phyloP scores from a whole-genome alignment of 2,113 vertebrate species.

The Carollia perspicillata region DNA sequence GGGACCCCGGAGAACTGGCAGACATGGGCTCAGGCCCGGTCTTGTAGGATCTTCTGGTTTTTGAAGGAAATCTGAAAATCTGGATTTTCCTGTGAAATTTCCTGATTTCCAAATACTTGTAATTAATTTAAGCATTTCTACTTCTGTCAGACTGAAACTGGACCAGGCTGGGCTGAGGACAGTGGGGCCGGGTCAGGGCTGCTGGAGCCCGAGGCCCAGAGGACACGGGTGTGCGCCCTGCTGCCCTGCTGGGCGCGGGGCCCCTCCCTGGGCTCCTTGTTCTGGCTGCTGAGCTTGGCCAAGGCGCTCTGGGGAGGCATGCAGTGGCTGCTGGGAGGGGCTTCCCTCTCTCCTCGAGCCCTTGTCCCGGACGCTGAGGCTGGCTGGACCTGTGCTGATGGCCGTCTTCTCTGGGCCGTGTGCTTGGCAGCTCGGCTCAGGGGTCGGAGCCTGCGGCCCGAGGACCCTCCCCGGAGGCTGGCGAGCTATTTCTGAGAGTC shows the following conservation, averaged over 20 bases:
- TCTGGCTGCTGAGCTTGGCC: too few relatives aligned
- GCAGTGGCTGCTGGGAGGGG: too few relatives aligned
- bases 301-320: too few relatives aligned
- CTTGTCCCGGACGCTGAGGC: too few relatives aligned
- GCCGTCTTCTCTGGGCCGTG: background rate
- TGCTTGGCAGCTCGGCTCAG: background rate
- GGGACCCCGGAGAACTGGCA: background rate
- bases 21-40: background rate
- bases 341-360: too few relatives aligned
- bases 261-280: too few relatives aligned
- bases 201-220: rapidly evolving
- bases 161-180: background rate
- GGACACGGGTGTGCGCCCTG: background rate
- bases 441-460: background rate
- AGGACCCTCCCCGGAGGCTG: background rate
- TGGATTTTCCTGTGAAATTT: background rate
- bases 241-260: too few relatives aligned
- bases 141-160: too few relatives aligned
- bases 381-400: rapidly evolving
- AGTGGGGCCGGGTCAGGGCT: background rate
- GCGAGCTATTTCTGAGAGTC: background rate
- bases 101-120: background rate
- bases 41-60: background rate
- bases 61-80: background rate
- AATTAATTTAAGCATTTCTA: background rate